Conservation (phyloP, 1,140 invertebrate genomes). For the Tetraneura akinire region DNA sequence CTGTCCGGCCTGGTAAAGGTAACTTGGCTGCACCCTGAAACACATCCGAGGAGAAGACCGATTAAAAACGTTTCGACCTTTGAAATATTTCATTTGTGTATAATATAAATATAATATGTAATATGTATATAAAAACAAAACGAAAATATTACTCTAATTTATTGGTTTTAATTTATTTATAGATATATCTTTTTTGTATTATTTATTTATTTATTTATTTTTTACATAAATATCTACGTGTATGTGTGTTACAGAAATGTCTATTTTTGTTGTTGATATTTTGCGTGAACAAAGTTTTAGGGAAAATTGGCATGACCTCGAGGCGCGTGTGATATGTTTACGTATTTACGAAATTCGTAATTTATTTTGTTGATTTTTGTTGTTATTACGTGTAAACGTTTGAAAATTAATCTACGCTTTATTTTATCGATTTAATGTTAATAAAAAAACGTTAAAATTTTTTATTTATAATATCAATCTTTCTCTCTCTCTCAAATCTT, state of each 20-base stretch:
- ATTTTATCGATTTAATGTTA: no score
- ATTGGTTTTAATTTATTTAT: neutral
- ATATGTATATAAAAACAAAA: neutral
- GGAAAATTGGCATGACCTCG: slow-evolving; percentile 38
- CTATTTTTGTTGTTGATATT: no score
- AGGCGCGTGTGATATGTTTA: neutral
- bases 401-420: no score
- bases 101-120: neutral
- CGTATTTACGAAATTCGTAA: neutral
- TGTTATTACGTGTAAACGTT: no score
- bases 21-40: slow-evolving; percentile 59
- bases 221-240: neutral
- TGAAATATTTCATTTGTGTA: neutral
- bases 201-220: neutral
- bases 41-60: slow-evolving; percentile 13
- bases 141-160: neutral
- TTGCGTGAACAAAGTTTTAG: neutral
- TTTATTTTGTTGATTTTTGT: no score
- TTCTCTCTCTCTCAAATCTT: no score
- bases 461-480: no score
- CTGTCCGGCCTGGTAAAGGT: slow-evolving; percentile 58
- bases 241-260: no score
- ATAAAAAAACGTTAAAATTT: no score
- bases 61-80: slow-evolving; percentile 9
- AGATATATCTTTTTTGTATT: neutral